Evolutionary conservation across 2,797 vertebrate species (phyloP), one percentile per base, ranked within the genome.

Genomic region (Cephalopachus bancanus): DNA sequence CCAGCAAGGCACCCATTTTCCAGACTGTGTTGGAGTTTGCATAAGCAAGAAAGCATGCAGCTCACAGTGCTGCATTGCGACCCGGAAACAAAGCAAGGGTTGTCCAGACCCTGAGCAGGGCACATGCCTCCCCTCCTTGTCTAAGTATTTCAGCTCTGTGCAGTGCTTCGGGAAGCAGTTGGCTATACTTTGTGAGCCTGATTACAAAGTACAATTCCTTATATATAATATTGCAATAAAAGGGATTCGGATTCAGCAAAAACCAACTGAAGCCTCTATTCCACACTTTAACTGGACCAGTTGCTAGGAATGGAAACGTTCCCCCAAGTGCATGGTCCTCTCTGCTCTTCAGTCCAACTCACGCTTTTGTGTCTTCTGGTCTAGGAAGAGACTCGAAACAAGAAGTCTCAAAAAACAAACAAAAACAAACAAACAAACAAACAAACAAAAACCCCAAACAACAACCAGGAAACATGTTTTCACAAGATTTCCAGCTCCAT

Each of bases 151-250:
- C 72, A 81, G 16, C 60, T 33, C 67, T 59, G 49, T 84, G 69
- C 9, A n/a, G 44, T 30, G 24, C 75, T 89, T 15, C 5, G 92
- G 8, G 19, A 97, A 89, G 51, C 83, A 55, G 14, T 49, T 37
- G 65, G 55, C 72, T 78, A 10, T 57, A 4, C 44, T 95, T 67
- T 87, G 7, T 1, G 2, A 28, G 5, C 15, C 24, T 55, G 49
- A 83, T 83, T 55, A 91, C n/a, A 60, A 71, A 95, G 83, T 65
- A 60, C 14, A 17, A n/a, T 69, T 59, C 44, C 64, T 93, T 87
- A 28, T 15, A 51, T 53, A 33, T 19, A 65, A 74, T 81, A 83
- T 60, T 83, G 33, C 28, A 60, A 62, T 53, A 64, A 94, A 37
- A 91, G 22, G 16, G 14, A 80, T 51, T 96, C 80, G 5, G 28